Percentiles rank a stretch among this genome's conserved stretches.
phyloP scores from a whole-genome alignment of 2,797 vertebrate species.

The Miopithecus talapoin region DNA sequence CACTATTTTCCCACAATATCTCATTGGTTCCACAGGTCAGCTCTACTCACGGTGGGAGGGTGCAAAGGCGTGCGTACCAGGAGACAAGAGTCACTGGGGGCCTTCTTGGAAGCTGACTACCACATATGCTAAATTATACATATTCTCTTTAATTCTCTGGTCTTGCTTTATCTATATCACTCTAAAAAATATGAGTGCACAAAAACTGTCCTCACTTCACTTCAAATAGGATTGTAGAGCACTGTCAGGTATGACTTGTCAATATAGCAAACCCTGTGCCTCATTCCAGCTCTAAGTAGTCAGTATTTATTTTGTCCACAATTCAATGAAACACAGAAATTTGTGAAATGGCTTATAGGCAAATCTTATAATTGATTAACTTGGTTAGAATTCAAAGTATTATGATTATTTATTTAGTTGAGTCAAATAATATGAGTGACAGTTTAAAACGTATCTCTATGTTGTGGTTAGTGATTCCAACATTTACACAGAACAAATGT shows the following conservation, averaged over 20 bases:
- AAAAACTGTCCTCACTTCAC: neutral
- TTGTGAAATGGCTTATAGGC: neutral
- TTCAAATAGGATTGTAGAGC: neutral
- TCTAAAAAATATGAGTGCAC: neutral
- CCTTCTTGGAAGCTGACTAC: neutral
- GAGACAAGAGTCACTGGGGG: neutral
- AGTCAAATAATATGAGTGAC: neutral
- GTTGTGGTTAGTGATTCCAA: neutral
- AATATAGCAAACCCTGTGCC: neutral
- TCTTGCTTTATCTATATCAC: neutral
- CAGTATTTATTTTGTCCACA: neutral
- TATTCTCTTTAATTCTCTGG: neutral
- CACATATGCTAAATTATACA: neutral
- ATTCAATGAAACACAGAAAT: neutral
- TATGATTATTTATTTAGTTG: neutral
- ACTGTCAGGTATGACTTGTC: neutral
- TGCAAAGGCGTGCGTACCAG: neutral
- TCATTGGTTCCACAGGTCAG: neutral
- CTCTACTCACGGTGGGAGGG: neutral
- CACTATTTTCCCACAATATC: neutral
- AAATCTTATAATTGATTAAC: neutral
- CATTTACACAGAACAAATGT: neutral
- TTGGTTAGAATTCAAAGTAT: neutral
- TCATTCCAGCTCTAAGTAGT: neutral
- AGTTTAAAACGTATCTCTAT: neutral